Conservation (phyloP, 2,113 vertebrate species). For the Hippocampus zosterae region DNA sequence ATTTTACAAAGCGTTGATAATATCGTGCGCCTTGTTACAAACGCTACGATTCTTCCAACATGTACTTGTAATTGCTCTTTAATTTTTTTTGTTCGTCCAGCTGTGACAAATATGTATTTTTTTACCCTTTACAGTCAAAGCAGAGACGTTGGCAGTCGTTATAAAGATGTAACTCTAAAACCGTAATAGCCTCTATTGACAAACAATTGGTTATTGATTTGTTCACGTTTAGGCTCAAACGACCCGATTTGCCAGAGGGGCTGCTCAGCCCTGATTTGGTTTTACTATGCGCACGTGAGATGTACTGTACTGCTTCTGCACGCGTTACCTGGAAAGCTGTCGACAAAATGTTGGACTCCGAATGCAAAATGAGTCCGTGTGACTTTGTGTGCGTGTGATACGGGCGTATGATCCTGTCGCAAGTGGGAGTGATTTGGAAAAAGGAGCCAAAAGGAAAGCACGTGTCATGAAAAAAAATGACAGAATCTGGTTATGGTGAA, state of each 20-base stretch:
- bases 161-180: conserved; percentile 14
- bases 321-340: neutral
- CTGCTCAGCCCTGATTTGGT: conserved; percentile 25
- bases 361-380: conserved; percentile 5
- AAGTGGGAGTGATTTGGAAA: conserved; percentile 63
- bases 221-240: conserved; percentile 39
- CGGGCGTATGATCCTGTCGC: conserved; percentile 19
- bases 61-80: neutral
- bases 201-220: conserved; percentile 48
- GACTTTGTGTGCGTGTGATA: conserved; percentile 7
- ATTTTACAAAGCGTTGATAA: conserved; percentile 10
- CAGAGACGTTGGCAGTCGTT: conserved; percentile 12
- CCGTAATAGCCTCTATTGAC: conserved; percentile 27
- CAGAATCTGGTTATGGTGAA: conserved; percentile 36
- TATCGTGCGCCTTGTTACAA: neutral
- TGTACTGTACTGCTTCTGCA: conserved; percentile 4
- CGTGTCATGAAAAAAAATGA: conserved; percentile 61
- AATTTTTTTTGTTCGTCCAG: neutral
- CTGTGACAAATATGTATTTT: neutral
- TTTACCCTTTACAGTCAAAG: neutral
- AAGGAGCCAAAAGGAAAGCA: conserved; percentile 65
- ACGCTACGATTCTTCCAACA: neutral
- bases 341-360: conserved; percentile 21
- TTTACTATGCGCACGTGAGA: conserved; percentile 32
- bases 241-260: conserved; percentile 46